These are phyloP conservation scores for Drosophila tropicalis DNA, from an alignment of 1,140 invertebrate species.

Conservation along the genomic window DNA sequence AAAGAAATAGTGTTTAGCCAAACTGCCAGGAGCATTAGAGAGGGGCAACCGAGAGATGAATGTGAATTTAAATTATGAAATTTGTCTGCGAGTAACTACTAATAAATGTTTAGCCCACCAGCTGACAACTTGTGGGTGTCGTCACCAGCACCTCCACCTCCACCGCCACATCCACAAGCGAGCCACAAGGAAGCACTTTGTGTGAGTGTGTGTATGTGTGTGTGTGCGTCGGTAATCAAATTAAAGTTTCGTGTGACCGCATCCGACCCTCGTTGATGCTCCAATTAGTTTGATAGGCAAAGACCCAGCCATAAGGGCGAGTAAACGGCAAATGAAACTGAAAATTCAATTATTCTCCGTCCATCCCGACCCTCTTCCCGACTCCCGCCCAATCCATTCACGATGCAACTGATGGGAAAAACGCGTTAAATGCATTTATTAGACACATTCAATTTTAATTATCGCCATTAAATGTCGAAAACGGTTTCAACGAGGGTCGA, in stretches of 20 bases:
- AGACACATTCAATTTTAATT: conserved; percentile 50
- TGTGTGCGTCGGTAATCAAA: conserved; percentile 54
- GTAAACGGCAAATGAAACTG: conserved; percentile 33
- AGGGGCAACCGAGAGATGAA: conserved; percentile 22
- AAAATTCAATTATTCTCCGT: conserved; percentile 63
- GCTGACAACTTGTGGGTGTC: conserved; percentile 49
- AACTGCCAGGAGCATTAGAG: background rate
- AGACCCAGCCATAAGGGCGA: conserved; percentile 33
- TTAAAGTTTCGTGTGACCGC: conserved; percentile 64
- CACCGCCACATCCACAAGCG: conserved; percentile 7
- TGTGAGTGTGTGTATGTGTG: conserved; percentile 11
- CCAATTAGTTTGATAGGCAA: conserved; percentile 63
- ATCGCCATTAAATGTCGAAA: conserved; percentile 29
- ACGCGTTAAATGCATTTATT: conserved; percentile 43
- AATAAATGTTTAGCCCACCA: conserved; percentile 64
- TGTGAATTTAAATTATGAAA: conserved; percentile 66
- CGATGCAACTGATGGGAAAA: conserved; percentile 35
- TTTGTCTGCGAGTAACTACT: conserved; percentile 68
- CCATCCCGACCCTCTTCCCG: background rate
- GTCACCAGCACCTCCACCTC: conserved; percentile 4
- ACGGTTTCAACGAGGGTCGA: conserved; percentile 1
- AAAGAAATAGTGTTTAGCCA: background rate
- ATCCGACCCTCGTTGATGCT: conserved; percentile 57
- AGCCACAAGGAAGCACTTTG: conserved; percentile 41
- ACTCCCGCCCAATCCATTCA: conserved; percentile 14